Base-by-base conservation (phyloP, 2,797 vertebrate species). In the Euthynnus affinis region DNA sequence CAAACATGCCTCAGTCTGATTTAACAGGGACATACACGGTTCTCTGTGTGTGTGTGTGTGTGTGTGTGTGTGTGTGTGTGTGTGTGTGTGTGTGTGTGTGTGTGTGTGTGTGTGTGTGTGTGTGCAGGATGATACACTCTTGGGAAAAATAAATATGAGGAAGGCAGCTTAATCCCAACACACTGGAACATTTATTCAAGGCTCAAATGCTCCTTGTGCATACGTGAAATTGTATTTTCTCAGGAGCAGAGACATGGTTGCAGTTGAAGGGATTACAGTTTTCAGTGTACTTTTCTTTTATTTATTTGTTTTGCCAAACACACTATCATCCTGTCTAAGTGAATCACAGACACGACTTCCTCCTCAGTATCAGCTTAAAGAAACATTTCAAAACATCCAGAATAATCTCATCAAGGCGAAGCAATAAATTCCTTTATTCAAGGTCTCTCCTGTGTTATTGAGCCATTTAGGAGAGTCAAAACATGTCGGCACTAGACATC, bases 151-250 rank as follows among this genome's bases (percentile, higher is more conserved):
- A 64, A 51, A 27, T 7, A 44, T 20, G 66, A 25, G 44, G 63
- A 46, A 65, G 53, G 64, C 53, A 55, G 62, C 64, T 76, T 75
- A 76, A 83, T 87, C 61, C 64, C 70, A 70, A 71, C 52, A 79
- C 49, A 73, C 18, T 83, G 64, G 55, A 87, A 71, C 65, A 81
- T 89, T 84, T 75, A 81, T 75, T 72, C 12, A 78, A 79, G 81
- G 77, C 63, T 71, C 42, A 75, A 60, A 23, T 27, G 22, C 44
- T 76, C n/a, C 63, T 48, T 0, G 5, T 56, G 70, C 57, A 55
- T 34, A 56, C 49, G 64, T 56, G 48, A 66, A 53, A 63, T 65
- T 57, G 48, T 69, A 32, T 81, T 78, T 74, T 74, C 67, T 68
- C 57, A 18, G 42, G 20, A 74, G 32, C 29, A 18, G 25, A 64